Base-by-base conservation (phyloP, 2,113 vertebrate genomes). In the Phodopus roborovskii region DNA sequence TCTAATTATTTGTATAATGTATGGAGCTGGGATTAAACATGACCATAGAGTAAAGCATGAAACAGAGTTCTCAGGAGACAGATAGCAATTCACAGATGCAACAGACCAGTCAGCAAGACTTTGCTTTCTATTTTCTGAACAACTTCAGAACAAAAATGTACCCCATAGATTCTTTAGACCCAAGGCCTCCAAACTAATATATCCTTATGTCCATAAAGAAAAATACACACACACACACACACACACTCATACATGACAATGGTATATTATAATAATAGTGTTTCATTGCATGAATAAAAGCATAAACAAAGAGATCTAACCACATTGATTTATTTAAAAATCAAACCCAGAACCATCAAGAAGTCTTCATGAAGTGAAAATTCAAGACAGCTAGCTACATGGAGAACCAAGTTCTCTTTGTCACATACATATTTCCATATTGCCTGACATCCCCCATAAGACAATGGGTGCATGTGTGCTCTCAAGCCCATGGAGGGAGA, bases 11-110 rank as follows among this genome's bases (percentile, higher is more conserved):
- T 97, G 96, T 95, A 75, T 93, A 87, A 97, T 39, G 11, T 88
- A 94, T 71, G 82, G 83, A 96, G 95, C 94, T 93, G 81, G 85
- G 96, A 96, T n/a, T 86, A 95, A 97, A 93, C 94, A 84, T 45
- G 58, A 96, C 83, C 90, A 93, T 90, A 97, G 97, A 97, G 62
- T 83, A 95, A 92, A 84, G 96, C 66, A 56, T 6, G 10, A 56
- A 33, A 50, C 68, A 74, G 66, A 91, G 82, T 26, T 83, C 78
- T 74, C 60, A 77, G 48, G 82, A 92, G 62, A 98, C 79, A 97
- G n/a, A 91, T 11, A 53, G 39, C 79, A 45, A 8, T 60, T 88
- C 48, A n/a, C 30, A 91, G 91, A 90, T 73, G 96, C 94, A 93
- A 94, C 82, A 73, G 66, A 90, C 22, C 86, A 64, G 26, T 96